Conservation (phyloP, 2,888 invertebrate species). For the Seira musarum region DNA sequence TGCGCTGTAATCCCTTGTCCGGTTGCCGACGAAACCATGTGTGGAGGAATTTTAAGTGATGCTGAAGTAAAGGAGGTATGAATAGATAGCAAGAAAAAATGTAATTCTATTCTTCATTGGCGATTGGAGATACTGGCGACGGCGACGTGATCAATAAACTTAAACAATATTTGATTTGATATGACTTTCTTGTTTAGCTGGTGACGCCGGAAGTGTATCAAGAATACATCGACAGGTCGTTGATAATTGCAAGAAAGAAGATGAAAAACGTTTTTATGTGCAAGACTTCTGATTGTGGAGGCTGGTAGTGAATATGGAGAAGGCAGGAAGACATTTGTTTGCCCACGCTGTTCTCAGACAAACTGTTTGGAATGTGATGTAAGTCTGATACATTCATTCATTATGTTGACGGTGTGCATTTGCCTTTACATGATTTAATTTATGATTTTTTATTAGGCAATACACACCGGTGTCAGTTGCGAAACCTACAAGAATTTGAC, state of each 20-base stretch:
- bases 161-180: background rate
- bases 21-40: slow-evolving; percentile 20
- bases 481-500: slow-evolving; percentile 82
- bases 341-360: background rate
- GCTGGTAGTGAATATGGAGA: slow-evolving; percentile 93
- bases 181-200: slow-evolving; percentile 73
- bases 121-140: no score
- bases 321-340: slow-evolving; percentile 82
- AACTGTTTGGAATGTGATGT: slow-evolving; percentile 40
- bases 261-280: slow-evolving; percentile 86
- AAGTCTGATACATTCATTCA: no score
- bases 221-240: slow-evolving; percentile 84
- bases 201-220: slow-evolving; percentile 83
- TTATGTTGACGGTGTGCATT: background rate
- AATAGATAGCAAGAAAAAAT: no score
- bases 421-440: background rate
- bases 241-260: slow-evolving; percentile 85
- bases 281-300: slow-evolving; percentile 88
- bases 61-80: slow-evolving; percentile 56
- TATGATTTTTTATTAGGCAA: slow-evolving; percentile 75
- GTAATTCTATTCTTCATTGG: background rate
- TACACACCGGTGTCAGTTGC: slow-evolving; percentile 86
- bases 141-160: no score
- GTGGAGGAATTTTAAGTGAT: slow-evolving; percentile 32
- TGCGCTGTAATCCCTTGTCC: slow-evolving; percentile 20